Conservation (phyloP, 2,113 vertebrate genomes). For the Tichodroma muraria region DNA sequence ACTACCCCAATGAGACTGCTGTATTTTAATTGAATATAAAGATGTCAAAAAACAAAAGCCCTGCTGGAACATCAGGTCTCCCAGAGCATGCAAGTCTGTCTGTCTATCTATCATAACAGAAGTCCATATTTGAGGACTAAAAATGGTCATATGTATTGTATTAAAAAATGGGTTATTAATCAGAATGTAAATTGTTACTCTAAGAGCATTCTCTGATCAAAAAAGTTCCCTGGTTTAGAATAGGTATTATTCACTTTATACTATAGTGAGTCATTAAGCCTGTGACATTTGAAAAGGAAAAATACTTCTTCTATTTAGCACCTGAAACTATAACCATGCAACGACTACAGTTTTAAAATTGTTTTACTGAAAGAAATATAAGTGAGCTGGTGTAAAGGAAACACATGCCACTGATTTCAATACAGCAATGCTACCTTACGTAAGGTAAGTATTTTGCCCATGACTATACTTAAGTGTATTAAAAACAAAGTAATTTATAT, state of each 20-base stretch:
- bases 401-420: neutral
- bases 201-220: slow-evolving; percentile 18
- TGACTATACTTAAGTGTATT: neutral
- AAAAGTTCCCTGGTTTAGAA: slow-evolving; percentile 14
- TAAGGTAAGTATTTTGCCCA: neutral
- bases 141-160: neutral
- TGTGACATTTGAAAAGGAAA: slow-evolving; percentile 41
- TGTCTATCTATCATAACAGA: neutral
- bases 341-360: slow-evolving; percentile 6
- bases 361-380: slow-evolving; percentile 42
- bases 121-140: neutral
- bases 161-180: slow-evolving; percentile 33
- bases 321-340: slow-evolving; percentile 8
- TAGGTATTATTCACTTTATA: slow-evolving; percentile 25
- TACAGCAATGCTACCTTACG: neutral
- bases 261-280: slow-evolving; percentile 22
- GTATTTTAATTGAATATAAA: neutral
- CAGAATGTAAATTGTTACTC: slow-evolving; percentile 50
- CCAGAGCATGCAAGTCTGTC: neutral
- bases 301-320: slow-evolving; percentile 36
- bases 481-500: slow-evolving; percentile 16
- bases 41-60: slow-evolving; percentile 22
- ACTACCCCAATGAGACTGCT: neutral
- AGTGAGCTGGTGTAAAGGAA: neutral
- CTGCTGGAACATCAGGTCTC: neutral